Percentiles rank a stretch among this genome's conserved stretches.
phyloP scores from a whole-genome alignment of 2,113 vertebrate species.

The Galbula dea region DNA sequence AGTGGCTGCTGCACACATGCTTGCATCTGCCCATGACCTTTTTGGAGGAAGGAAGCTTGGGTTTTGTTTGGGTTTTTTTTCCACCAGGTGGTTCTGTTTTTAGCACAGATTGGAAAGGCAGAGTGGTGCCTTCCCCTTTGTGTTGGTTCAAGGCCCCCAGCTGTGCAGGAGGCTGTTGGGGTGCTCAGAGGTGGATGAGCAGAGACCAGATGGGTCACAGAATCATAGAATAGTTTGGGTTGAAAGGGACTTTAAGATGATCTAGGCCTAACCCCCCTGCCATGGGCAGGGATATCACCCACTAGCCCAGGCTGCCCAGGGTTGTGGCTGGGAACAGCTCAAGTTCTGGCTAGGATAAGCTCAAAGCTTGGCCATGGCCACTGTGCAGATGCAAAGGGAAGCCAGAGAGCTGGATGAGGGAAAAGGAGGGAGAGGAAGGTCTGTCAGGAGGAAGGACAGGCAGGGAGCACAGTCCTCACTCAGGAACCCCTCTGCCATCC shows the following conservation, averaged over 20 bases:
- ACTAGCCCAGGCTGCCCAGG: too few relatives aligned
- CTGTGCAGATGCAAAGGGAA: background rate
- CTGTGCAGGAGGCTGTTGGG: background rate
- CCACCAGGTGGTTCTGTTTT: background rate
- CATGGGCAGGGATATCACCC: too few relatives aligned
- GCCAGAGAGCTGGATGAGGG: background rate
- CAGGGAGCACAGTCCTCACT: rapidly evolving
- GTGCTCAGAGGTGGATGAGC: rapidly evolving
- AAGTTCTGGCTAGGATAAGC: too few relatives aligned
- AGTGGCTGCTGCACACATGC: background rate
- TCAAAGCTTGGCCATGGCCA: background rate
- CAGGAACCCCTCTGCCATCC: background rate
- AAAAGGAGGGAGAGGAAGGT: background rate
- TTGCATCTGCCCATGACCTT: background rate
- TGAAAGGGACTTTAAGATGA: too few relatives aligned
- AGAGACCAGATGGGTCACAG: background rate
- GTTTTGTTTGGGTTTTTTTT: background rate
- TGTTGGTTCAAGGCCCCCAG: rapidly evolving
- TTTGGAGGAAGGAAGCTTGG: background rate
- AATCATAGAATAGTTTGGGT: too few relatives aligned
- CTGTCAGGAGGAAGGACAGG: background rate
- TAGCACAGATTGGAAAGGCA: background rate
- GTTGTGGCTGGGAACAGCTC: background rate
- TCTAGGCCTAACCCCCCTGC: too few relatives aligned
- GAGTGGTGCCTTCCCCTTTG: rapidly evolving